Evolutionary conservation across 2,113 vertebrate species (phyloP), one percentile per base, ranked within the genome.

Genomic region (Bufo bufo): DNA sequence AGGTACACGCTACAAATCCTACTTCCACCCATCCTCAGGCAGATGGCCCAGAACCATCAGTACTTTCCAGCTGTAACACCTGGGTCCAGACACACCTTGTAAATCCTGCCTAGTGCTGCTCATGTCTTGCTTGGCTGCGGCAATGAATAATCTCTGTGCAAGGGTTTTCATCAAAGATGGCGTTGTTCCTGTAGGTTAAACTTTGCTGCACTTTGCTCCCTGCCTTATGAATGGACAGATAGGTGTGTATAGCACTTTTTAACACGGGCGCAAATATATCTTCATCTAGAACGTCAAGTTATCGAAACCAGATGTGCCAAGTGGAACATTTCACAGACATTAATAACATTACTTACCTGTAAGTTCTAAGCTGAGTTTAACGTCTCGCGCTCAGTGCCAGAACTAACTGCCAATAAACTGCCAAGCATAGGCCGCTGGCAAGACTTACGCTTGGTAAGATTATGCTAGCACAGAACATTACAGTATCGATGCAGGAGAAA

Each of bases 271-370:
- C 82, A 47, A 90, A 85, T 90, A 88, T 84, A 6, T 92, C 89
- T 92, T 90, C 49, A 0, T 74, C 1, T 89, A 59, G 89, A 77
- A 45, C 90, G 85, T 20, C 87, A 63, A 33, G 4, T 89, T 91
- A 92, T 94, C 92, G 92, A 90, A 95, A 94, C 85, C 89, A 94
- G 93, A 92, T 90, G 90, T 82, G 91, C 90, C 92, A 89, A 93
- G 89, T 93, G 91, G 89, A 93, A 93, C 92, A 90, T 90, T 93
- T 92, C 92, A 90, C 84, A 90, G 93, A 93, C 90, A 92, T 93
- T 94, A 92, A 93, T 93, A 92, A 90, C 93, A 92, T 94, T 94
- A 93, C 91, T 89, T 93, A 94, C 92, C 94, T 93, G 90, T 93
- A 93, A 90, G 90, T 92, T 92, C 90, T 93, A 93, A 93, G 90